Conservation (phyloP, 2,113 vertebrate genomes). For the Elaphurus davidianus region DNA sequence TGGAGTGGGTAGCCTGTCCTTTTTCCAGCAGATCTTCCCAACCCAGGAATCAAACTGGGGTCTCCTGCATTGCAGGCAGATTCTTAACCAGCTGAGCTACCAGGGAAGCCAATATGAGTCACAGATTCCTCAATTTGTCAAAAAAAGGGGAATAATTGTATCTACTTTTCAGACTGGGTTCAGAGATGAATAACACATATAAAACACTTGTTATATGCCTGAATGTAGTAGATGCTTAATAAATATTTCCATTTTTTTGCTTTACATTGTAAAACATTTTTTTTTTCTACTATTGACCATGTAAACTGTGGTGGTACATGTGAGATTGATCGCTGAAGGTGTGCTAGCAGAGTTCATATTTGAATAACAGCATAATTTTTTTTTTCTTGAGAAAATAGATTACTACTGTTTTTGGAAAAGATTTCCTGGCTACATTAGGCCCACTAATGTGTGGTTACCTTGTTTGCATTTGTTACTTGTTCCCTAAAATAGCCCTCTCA, state of each 20-base stretch:
- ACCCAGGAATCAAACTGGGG: neutral
- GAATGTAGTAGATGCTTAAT: conserved; percentile 8
- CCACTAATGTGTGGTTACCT: neutral
- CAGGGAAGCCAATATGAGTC: neutral
- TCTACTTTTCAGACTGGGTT: neutral
- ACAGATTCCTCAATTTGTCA: neutral
- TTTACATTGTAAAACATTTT: neutral
- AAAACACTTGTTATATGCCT: neutral
- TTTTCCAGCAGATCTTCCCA: neutral
- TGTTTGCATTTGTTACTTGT: neutral
- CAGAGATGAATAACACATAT: neutral
- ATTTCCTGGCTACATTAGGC: neutral
- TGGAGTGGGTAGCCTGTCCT: neutral
- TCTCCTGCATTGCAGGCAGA: neutral
- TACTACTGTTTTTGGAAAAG: neutral
- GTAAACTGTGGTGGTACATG: neutral
- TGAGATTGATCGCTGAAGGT: neutral
- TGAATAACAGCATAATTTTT: neutral
- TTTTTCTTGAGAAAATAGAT: neutral
- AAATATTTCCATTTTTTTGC: neutral
- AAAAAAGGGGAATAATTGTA: neutral
- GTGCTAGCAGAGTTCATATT: neutral
- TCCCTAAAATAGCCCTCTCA: neutral
- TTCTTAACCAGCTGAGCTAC: neutral
- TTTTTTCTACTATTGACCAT: neutral